phyloP scores from a whole-genome alignment of 2,113 vertebrate genomes.

The Clupea harengus region DNA sequence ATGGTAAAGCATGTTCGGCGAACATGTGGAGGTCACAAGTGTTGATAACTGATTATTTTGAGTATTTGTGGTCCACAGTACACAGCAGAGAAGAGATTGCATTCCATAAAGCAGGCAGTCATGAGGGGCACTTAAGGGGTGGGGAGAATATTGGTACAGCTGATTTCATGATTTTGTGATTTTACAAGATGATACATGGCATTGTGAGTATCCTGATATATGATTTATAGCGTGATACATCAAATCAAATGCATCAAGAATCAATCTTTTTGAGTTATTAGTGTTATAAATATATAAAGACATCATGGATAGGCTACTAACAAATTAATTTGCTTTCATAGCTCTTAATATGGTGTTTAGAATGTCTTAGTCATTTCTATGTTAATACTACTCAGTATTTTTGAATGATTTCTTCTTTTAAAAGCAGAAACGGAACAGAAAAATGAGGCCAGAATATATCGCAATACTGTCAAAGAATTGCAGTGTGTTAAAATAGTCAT shows the following conservation, averaged over 20 bases:
- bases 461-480: not conserved
- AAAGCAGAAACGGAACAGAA: not conserved
- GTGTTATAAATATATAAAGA: slow-evolving; percentile 1
- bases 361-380: not conserved
- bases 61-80: not conserved
- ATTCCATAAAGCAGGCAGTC: not conserved
- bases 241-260: not conserved
- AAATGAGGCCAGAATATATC: not conserved
- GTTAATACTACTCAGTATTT: not conserved
- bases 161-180: not conserved
- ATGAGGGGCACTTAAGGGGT: not conserved
- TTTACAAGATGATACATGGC: not conserved
- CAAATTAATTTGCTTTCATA: slow-evolving; percentile 6
- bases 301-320: slow-evolving; percentile 9
- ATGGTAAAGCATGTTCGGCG: not conserved
- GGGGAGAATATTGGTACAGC: slow-evolving; percentile 5
- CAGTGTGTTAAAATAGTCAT: not conserved
- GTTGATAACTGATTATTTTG: not conserved
- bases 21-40: not conserved
- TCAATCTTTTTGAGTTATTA: not conserved
- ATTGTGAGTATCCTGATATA: not conserved
- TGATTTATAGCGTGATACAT: not conserved
- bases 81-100: not conserved
- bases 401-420: not conserved
- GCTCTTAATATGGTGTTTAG: not conserved